Conservation (phyloP, 2,888 invertebrate genomes). For the Drosophila nr. fundita region DNA sequence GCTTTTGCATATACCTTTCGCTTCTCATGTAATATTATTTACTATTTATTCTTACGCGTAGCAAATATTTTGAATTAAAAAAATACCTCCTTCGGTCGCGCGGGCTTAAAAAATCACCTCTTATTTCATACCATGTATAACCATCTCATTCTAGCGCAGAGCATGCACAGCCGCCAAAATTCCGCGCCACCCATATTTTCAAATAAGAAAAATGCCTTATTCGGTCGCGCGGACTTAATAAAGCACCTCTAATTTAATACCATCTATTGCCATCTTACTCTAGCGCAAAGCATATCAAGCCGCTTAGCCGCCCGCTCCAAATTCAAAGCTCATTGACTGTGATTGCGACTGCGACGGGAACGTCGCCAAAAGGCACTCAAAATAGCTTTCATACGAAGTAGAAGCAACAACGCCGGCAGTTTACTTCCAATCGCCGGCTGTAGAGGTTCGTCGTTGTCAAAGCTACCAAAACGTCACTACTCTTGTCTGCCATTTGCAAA, state of each 20-base stretch:
- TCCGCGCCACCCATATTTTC: background rate
- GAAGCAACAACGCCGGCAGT: slow-evolving; percentile 45
- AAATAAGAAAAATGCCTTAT: background rate
- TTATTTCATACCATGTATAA: background rate
- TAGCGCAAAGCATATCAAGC: slow-evolving; percentile 21
- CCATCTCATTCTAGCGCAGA: slow-evolving; percentile 27
- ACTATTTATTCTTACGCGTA: background rate
- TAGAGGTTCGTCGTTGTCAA: slow-evolving; percentile 38
- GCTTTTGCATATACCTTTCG: background rate
- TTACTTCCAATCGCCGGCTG: slow-evolving; percentile 62
- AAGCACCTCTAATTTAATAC: background rate
- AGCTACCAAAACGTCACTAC: slow-evolving; percentile 40
- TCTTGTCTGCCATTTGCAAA: slow-evolving; percentile 37
- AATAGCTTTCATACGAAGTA: slow-evolving; percentile 46
- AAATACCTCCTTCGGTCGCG: background rate
- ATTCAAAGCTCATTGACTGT: slow-evolving; percentile 35
- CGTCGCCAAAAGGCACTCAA: slow-evolving; percentile 40
- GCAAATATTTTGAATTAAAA: background rate
- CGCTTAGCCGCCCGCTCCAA: slow-evolving; percentile 55
- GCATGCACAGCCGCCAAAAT: slow-evolving; percentile 28
- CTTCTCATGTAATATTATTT: too few relatives aligned
- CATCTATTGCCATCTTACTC: slow-evolving; percentile 23
- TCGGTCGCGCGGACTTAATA: slow-evolving; percentile 7
- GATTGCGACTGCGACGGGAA: slow-evolving; percentile 45
- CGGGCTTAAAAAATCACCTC: background rate